Base-by-base conservation (phyloP, 2,797 vertebrate species). In the Arnoldichthys spilopterus region DNA sequence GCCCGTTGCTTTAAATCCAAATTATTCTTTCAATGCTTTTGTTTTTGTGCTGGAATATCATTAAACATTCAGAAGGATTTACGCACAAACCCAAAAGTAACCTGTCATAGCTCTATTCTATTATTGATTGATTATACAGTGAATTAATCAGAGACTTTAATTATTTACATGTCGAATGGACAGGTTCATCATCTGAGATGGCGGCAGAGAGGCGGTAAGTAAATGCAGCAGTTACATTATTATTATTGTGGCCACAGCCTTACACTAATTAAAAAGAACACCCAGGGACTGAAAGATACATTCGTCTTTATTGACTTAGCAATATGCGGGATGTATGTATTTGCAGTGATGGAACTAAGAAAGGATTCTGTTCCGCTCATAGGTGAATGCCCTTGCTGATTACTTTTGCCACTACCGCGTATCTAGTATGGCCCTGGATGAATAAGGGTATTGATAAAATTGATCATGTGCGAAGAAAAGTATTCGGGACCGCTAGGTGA, bases 1-100 rank as follows among this genome's bases (percentile, higher is more conserved):
- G 28, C 16, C 73, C 86, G 87, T 88, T 89, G 92, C 89, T 90
- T 92, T 91, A 91, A 85, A 88, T 87, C 80, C 49, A 78, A 80
- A 86, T 26, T 32, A 83, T 89, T 88, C 82, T 76, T 88, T 76
- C 54, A 80, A 66, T 85, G 81, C 74, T 74, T 83, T 79, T 15
- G 69, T 84, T 85, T 85, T 90, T 79, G 76, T 85, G 85, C 82
- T 82, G 74, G 77, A 69, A 73, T 76, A 63, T 74, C 63, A 84
- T 83, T 74, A 71, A 86, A 85, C 85, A 88, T 88, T 88, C 73
- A 58, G 81, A 84, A 81, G 80, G 83, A 89, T 90, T 89, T 87
- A 86, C 85, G 83, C 75, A 88, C 70, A 89, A 77, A 86, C 86
- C 88, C 87, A 82, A 15, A 83, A 79, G 68, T 79, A 77, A 80